These are phyloP conservation scores for Potamilus streckersoni DNA, from an alignment of 1,140 invertebrate species.

Conservation along the genomic window DNA sequence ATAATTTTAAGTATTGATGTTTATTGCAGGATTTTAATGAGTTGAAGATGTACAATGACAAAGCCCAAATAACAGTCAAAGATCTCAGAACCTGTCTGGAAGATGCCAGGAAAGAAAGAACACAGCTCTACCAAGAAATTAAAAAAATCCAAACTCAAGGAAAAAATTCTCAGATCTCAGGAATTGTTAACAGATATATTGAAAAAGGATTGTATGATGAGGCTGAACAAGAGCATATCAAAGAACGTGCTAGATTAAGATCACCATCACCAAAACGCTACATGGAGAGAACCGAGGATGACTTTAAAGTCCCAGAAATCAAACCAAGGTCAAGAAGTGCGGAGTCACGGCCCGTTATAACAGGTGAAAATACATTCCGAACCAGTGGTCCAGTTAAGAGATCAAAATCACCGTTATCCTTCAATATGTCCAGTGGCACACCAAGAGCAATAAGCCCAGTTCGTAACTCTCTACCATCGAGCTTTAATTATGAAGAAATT, in stretches of 20 bases:
- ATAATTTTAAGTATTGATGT: neutral
- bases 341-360: neutral
- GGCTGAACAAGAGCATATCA: conserved; percentile 27
- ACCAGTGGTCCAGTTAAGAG: conserved; percentile 13
- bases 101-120: conserved; percentile 51
- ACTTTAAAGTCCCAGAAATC: neutral
- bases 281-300: neutral
- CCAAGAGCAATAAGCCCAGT: conserved; percentile 11
- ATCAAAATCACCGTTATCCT: neutral
- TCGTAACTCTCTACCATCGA: conserved; percentile 7
- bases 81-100: conserved; percentile 50
- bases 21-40: conserved; percentile 49
- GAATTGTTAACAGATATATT: conserved; percentile 37
- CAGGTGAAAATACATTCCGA: conserved; percentile 8
- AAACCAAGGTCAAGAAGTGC: neutral
- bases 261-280: conserved; percentile 2
- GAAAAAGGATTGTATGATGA: conserved; percentile 39
- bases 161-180: conserved; percentile 31
- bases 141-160: conserved; percentile 37
- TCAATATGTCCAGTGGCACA: conserved; percentile 11
- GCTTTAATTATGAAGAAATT: conserved; percentile 45
- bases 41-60: conserved; percentile 44
- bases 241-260: conserved; percentile 21
- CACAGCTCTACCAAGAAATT: conserved; percentile 49
- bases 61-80: conserved; percentile 49